These are phyloP conservation scores for Charina bottae DNA, from an alignment of 2,113 vertebrate genomes.

Conservation along the genomic window DNA sequence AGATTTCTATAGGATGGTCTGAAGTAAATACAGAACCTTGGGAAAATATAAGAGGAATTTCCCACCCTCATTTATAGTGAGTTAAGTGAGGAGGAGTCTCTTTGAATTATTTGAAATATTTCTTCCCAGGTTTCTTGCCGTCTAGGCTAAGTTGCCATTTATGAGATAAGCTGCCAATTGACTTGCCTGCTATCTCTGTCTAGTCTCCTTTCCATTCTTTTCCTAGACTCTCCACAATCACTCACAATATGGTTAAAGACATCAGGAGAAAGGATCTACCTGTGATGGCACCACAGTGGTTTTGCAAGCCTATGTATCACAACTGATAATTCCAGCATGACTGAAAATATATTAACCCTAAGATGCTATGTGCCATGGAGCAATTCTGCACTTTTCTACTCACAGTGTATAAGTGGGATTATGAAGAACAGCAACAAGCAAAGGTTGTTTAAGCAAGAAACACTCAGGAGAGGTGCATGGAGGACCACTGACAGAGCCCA, in stretches of 20 bases:
- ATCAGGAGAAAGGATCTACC: neutral
- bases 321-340: neutral
- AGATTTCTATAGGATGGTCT: neutral
- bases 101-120: neutral
- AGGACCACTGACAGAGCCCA: neutral
- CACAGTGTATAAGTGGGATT: neutral
- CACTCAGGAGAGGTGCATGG: neutral
- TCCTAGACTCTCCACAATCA: neutral
- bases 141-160: neutral
- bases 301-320: neutral
- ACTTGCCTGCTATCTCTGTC: neutral
- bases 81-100: neutral
- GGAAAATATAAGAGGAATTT: neutral
- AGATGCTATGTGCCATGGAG: neutral
- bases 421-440: neutral
- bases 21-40: neutral
- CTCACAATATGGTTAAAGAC: neutral
- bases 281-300: neutral
- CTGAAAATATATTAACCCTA: neutral
- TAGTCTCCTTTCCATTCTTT: neutral
- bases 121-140: neutral
- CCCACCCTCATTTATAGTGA: neutral
- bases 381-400: neutral
- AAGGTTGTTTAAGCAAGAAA: neutral
- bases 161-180: neutral